Evolutionary conservation across 2,113 vertebrate species (phyloP), one percentile per base, ranked within the genome.

Genomic region (Eira barbara): DNA sequence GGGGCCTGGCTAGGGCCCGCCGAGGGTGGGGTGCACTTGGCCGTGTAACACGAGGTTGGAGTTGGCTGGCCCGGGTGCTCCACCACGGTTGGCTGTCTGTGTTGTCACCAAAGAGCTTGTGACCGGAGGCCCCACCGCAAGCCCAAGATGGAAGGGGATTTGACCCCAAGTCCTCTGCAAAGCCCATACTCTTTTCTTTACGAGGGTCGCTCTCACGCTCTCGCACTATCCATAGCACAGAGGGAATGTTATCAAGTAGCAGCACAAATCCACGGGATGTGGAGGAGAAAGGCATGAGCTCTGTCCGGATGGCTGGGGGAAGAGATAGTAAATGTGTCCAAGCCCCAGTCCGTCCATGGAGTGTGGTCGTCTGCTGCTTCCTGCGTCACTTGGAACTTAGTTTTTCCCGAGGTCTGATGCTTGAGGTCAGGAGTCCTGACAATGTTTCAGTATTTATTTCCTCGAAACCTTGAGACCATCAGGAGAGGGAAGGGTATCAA

Each of bases 251-350:
- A 87, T 47, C 86, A 76, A 17, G 13, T 10, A 18, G 17, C 5
- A 83, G 31, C 55, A 29, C 59, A 12, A 7, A 61, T 65, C 4
- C 2, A 9, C 23, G 42, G 61, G 18, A 7, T 4, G 2, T 0
- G 10, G 59, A 88, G 59, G 61, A 31, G 36, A 42, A n/a, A 25
- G 31, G n/a, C 29, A 61, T 3, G 39, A n/a, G 25, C 73, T 39
- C n/a, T 20, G 42, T n/a, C 94, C 8, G 67, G 8, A 3, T 6
- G 9, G 1, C 97, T 92, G 97, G 1, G 47, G 71, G 65, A 78
- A 10, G 69, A 96, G 97, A 98, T 98, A 98, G 78, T 0, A 0
- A 23, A 1, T 92, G 57, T 83, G 92, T 78, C 2, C 1, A 10
- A 36, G 52, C 23, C 23, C 36, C 80, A 2, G 18, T 25, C 21